A percentile compares a stretch with the other conserved stretches of the same genome.
Conservation (phyloP, 2,797 vertebrate genomes). For the Megalops cyprinoides region DNA sequence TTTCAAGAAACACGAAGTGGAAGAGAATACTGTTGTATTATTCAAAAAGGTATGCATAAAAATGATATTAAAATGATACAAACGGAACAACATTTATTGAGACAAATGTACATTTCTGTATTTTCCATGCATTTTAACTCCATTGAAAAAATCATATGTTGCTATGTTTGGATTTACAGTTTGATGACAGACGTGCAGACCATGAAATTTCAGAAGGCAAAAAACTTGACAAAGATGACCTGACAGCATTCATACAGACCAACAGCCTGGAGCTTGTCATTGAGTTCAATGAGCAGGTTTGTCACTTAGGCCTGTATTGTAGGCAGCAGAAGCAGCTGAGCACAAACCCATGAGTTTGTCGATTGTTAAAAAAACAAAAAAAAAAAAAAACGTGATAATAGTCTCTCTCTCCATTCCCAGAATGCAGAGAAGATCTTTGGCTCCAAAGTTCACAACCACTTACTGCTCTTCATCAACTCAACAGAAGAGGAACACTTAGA, state of each 20-base stretch:
- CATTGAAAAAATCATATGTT: neutral
- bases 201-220: slow-evolving; percentile 65
- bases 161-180: slow-evolving; percentile 60
- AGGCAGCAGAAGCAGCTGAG: neutral
- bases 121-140: neutral
- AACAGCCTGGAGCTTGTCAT: slow-evolving; percentile 85
- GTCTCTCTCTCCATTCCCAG: slow-evolving; percentile 57
- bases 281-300: slow-evolving; percentile 80
- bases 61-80: too few species aligned
- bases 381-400: neutral
- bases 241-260: slow-evolving; percentile 72
- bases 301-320: neutral
- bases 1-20: slow-evolving; percentile 78
- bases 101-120: neutral
- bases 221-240: slow-evolving; percentile 67
- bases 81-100: neutral
- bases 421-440: slow-evolving; percentile 79
- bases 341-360: neutral
- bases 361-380: neutral
- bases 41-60: slow-evolving; percentile 83
- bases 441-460: slow-evolving; percentile 79
- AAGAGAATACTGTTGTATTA: slow-evolving; percentile 74
- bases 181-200: slow-evolving; percentile 82
- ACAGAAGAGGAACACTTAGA: slow-evolving; percentile 64
- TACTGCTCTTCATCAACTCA: slow-evolving; percentile 87